Evolutionary conservation across 2,113 vertebrate genomes (phyloP).

Genomic region (Talpa occidentalis): DNA sequence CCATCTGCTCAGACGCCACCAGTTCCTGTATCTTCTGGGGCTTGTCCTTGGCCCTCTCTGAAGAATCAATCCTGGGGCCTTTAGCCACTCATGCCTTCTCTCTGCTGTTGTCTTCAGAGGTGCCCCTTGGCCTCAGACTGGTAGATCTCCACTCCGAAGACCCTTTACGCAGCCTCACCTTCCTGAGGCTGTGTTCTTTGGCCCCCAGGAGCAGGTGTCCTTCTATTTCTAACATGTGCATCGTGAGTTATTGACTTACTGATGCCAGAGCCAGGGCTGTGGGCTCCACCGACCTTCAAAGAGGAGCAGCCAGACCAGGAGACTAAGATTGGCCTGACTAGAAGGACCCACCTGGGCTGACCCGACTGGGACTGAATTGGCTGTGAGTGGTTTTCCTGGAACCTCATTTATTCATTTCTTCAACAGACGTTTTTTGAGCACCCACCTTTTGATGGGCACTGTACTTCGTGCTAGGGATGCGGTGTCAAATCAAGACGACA

Average conservation of each 20-base stretch:
- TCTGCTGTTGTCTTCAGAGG: not conserved
- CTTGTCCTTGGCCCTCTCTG: not conserved
- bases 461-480: too few relatives aligned
- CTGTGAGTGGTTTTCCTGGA: not conserved
- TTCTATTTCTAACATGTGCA: too few relatives aligned
- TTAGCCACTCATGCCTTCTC: not conserved
- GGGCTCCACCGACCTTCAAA: not conserved
- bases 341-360: not conserved
- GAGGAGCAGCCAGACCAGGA: accelerated
- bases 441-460: not conserved
- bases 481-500: not conserved
- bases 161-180: not conserved
- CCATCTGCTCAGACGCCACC: not conserved
- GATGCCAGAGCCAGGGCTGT: not conserved
- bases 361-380: not conserved
- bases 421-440: not conserved
- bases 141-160: not conserved
- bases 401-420: not conserved
- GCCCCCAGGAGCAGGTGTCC: not conserved
- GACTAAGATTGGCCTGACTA: too few relatives aligned
- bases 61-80: not conserved
- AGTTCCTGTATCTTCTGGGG: not conserved
- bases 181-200: not conserved
- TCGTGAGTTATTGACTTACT: not conserved
- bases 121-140: not conserved